Base-by-base conservation (phyloP, 1,140 invertebrate genomes). In the Gonioctena quinquepunctata region DNA sequence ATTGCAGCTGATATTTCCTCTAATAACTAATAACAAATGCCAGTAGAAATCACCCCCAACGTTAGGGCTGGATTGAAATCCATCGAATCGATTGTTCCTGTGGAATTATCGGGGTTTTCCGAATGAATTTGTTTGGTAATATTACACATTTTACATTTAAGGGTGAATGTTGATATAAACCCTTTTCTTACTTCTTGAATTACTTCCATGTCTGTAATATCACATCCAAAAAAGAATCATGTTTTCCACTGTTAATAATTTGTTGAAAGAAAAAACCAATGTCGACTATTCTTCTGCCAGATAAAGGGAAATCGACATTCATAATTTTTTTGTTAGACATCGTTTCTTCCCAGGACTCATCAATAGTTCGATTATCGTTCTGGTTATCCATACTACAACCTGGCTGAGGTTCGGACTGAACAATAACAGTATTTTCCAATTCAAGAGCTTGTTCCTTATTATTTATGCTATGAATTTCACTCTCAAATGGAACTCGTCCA, bases 161-260 rank as follows among this genome's bases (percentile, higher is more conserved):
- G 18, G 8, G 18, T 54, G n/a, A n/a, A n/a, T n/a, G n/a, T n/a
- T n/a, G n/a, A n/a, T n/a, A n/a, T n/a, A 54, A 54, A 54, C 18
- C 50, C 50, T 16, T 54, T 54, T 54, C 18, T 8, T 5, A 54
- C 50, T 54, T 52, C 50, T 52, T 54, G 2, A 8, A 54, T 54
- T n/a, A 54, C 50, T 54, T 54, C 11, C 18, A 54, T 54, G 18
- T 54, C 50, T 54, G 50, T 54, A 16, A 54, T 19, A 54, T 54
- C 50, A 54, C 50, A 22, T 54, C 50, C 50, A 54, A 54, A 54
- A 8, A 54, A n/a, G n/a, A 16, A n/a, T 54, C 16, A 54, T 54
- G 50, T 16, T 54, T 54, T 16, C 18, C 50, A 16, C 50, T 22
- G 16, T 54, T 16, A 54, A 54, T 8, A 54, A 54, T 54, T 54